Base-by-base conservation (phyloP, 1,140 invertebrate species). In the Anthonomus grandis region DNA sequence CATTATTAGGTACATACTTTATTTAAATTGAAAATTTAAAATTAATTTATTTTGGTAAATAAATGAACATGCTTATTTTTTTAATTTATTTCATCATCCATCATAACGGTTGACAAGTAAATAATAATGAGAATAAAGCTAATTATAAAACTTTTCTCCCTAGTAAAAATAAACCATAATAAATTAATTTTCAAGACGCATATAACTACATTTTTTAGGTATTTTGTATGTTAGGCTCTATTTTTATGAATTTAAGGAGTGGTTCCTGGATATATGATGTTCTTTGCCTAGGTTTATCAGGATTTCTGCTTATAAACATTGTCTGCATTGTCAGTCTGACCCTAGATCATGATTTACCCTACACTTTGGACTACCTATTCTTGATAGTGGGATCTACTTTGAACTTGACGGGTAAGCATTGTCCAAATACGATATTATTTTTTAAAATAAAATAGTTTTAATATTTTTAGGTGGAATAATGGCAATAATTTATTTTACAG, bases 381-480 rank as follows among this genome's bases (percentile, higher is more conserved):
- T 47, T 47, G 42, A n/a, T 56, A 31, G 38, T 56, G 23, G 53
- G 53, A 18, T 31, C 44, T 34, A 22, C 47, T 10, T 25, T 56
- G 39, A 56, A 56, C 39, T 47, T 56, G 36, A 46, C 27, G 19
- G 53, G 53, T 56, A 46, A 47, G 13, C n/a, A 39, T 31, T 42
- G 39, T 38, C 17, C 4, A 38, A n/a, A 5, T 13, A 38, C n/a
- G 36, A n/a, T n/a, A n/a, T n/a, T n/a, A n/a, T n/a, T n/a, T n/a
- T n/a, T n/a, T n/a, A n/a, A n/a, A n/a, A n/a, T n/a, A n/a, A n/a
- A n/a, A n/a, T n/a, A n/a, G n/a, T n/a, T n/a, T 31, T 13, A 9
- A 38, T n/a, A 38, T 41, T 52, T 52, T 22, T 31, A 52, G 49
- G 49, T 41, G 49, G 49, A 17, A 52, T 52, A 17, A 52, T 52